These are phyloP conservation scores for Prostheceraeus crozeri DNA, from an alignment of 2,888 invertebrate genomes.

Conservation along the genomic window DNA sequence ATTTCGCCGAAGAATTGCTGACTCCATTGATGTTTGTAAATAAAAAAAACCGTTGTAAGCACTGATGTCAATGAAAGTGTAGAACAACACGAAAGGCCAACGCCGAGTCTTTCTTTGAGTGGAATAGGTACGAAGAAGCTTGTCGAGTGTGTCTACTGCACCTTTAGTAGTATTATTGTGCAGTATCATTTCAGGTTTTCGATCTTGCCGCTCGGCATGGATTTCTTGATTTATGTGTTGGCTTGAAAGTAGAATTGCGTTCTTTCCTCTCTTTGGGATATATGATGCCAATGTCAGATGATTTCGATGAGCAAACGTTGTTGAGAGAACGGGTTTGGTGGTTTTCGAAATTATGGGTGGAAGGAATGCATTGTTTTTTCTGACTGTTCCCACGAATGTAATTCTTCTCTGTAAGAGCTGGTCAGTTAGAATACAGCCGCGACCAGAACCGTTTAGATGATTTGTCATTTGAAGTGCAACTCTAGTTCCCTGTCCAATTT, in stretches of 20 bases:
- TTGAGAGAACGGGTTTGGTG: conserved; percentile 24
- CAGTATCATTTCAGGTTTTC: conserved; percentile 9
- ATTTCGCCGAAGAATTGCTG: no score
- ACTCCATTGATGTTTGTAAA: no score
- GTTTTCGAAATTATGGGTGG: conserved; percentile 12
- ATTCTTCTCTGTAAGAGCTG: neutral
- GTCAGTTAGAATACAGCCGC: neutral
- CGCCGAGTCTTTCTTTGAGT: conserved; percentile 11
- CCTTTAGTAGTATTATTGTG: conserved; percentile 6
- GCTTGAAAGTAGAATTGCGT: conserved; percentile 21
- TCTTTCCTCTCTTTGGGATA: conserved; percentile 20
- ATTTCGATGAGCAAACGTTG: conserved; percentile 29
- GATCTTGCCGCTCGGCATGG: conserved; percentile 13
- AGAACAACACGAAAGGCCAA: conserved; percentile 18
- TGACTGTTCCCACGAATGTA: neutral
- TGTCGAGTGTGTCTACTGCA: conserved; percentile 26
- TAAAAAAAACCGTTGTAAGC: conserved; percentile 25
- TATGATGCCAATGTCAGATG: conserved; percentile 22
- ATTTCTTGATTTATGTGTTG: conserved; percentile 23
- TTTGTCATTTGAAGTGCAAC: conserved; percentile 1
- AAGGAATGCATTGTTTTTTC: neutral
- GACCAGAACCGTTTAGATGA: neutral
- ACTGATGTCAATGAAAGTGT: neutral
- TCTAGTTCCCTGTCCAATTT: neutral
- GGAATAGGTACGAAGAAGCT: conserved; percentile 22